Conservation (phyloP, 2,797 vertebrate species). For the Mormyrus proboscirostris region DNA sequence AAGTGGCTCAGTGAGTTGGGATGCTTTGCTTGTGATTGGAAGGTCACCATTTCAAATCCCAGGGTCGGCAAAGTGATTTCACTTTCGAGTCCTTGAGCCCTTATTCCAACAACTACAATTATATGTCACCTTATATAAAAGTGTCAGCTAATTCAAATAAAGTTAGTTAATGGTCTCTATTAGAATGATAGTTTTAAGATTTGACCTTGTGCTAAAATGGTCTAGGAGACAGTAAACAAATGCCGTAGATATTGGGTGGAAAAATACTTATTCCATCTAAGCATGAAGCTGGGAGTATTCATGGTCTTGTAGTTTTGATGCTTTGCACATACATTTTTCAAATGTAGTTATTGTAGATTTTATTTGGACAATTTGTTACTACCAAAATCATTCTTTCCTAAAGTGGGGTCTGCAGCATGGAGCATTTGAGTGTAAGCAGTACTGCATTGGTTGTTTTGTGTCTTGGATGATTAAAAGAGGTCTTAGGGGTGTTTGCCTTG, state of each 20-base stretch:
- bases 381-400: conserved; percentile 55
- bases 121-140: neutral
- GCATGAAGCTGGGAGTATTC: neutral
- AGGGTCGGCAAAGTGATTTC: neutral
- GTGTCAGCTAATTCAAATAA: neutral
- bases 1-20: neutral
- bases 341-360: conserved; percentile 51
- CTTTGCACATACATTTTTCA: neutral
- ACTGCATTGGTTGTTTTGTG: conserved; percentile 48
- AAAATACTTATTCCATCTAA: neutral
- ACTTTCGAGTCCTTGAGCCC: neutral
- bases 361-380: conserved; percentile 64
- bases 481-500: conserved; percentile 44
- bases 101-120: neutral
- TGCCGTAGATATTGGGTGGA: neutral
- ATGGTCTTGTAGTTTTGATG: neutral
- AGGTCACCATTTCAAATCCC: neutral
- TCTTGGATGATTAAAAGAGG: conserved; percentile 61
- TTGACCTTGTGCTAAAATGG: neutral
- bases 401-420: conserved; percentile 47
- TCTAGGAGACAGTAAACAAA: neutral
- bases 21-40: neutral
- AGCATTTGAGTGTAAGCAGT: conserved; percentile 40
- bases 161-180: neutral
- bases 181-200: neutral